These are phyloP conservation scores for Daubentonia madagascariensis DNA, from an alignment of 2,113 vertebrate species.

Conservation along the genomic window DNA sequence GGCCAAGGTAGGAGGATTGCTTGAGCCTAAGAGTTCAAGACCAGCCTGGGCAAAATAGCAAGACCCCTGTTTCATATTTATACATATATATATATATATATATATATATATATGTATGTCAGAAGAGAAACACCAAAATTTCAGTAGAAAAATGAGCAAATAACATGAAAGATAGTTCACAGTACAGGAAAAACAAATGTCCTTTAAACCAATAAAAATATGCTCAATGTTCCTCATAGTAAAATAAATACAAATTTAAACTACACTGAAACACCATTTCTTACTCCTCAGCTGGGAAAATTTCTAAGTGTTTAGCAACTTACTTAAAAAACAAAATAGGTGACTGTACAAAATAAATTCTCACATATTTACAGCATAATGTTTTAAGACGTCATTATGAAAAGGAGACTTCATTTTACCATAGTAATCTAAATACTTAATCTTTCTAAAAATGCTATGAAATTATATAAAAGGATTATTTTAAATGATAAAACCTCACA, in stretches of 20 bases:
- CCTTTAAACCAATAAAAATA: background rate
- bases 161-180: background rate
- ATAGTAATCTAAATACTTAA: background rate
- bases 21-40: too few relatives aligned
- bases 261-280: background rate
- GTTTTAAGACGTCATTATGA: background rate
- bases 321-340: background rate
- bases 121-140: background rate
- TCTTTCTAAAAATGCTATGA: background rate
- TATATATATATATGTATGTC: too few relatives aligned
- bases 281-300: background rate
- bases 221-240: background rate
- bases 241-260: background rate
- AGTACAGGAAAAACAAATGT: background rate
- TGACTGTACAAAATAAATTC: background rate
- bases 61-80: too few relatives aligned
- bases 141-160: background rate
- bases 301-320: background rate
- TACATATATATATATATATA: too few relatives aligned
- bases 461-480: background rate
- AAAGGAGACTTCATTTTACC: background rate
- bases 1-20: too few relatives aligned
- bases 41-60: too few relatives aligned
- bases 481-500: background rate
- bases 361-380: background rate